A percentile compares a stretch with the other conserved stretches of the same genome.
phyloP scores from a whole-genome alignment of 2,888 invertebrate species.

The Pocota personata region DNA sequence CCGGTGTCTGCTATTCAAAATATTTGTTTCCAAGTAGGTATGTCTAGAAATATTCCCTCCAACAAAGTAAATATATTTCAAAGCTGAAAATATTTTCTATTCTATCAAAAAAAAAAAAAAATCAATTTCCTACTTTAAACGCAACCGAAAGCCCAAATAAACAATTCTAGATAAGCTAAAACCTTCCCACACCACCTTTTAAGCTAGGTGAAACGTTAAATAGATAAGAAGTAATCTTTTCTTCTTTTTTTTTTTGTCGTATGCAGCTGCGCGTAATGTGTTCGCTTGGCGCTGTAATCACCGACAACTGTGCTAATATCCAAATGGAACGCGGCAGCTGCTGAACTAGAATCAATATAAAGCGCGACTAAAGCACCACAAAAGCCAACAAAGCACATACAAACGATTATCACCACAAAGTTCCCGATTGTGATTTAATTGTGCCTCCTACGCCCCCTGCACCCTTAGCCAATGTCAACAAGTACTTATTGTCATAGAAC shows the following conservation, averaged over 20 bases:
- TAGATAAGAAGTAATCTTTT: conserved; percentile 49
- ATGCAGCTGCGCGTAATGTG: conserved; percentile 31
- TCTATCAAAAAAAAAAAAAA: not conserved
- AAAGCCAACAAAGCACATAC: conserved; percentile 36
- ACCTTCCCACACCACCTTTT: conserved; percentile 26
- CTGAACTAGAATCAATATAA: conserved; percentile 61
- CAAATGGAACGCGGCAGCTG: conserved; percentile 42
- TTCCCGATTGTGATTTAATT: conserved; percentile 72
- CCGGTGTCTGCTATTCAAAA: not conserved
- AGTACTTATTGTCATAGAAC: not conserved
- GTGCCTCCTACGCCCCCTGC: conserved; percentile 14
- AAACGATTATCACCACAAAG: conserved; percentile 64
- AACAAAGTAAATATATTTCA: not conserved
- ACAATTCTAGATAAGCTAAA: conserved; percentile 52
- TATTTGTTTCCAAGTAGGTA: too few relatives aligned
- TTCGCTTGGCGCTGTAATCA: conserved; percentile 22
- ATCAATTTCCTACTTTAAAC: conserved; percentile 16
- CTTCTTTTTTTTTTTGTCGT: conserved; percentile 1
- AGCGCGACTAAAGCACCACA: conserved; percentile 47
- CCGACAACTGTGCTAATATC: conserved; percentile 62
- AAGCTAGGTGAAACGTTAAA: conserved; percentile 33
- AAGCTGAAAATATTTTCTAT: not conserved
- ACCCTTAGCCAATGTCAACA: conserved; percentile 50
- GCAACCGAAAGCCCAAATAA: conserved; percentile 34
- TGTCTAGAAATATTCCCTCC: too few relatives aligned